phyloP scores from a whole-genome alignment of 2,888 invertebrate species.

The Branchipolynoe longqiensis region DNA sequence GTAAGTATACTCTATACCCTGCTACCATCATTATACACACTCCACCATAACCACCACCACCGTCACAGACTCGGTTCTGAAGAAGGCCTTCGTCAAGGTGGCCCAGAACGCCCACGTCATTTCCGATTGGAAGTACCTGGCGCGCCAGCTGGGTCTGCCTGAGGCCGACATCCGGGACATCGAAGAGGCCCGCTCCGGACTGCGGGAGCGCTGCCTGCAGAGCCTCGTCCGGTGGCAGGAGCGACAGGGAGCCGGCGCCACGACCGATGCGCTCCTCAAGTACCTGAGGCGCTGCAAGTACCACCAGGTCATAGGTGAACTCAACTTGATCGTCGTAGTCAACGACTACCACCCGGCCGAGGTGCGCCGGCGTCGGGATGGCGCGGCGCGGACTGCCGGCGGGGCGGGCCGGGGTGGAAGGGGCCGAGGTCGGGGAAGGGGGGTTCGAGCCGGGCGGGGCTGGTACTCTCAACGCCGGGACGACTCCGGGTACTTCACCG shows the following conservation, averaged over 20 bases:
- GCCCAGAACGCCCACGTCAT: constrained; percentile 71
- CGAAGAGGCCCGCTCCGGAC: constrained; percentile 69
- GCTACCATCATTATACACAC: neutral
- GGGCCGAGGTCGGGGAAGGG: no score
- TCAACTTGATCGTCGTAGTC: neutral
- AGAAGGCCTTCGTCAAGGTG: constrained; percentile 74
- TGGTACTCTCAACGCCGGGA: no score
- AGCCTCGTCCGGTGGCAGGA: constrained; percentile 73
- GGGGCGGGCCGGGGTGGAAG: no score
- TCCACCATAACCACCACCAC: neutral
- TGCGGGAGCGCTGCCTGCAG: constrained; percentile 73
- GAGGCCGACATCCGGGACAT: constrained; percentile 71
- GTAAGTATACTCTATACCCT: no score
- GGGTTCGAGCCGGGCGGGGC: no score
- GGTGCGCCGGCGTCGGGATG: no score
- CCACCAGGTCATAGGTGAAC: constrained; percentile 53
- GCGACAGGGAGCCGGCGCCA: constrained; percentile 64
- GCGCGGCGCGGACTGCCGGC: no score
- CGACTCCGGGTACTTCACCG: no score
- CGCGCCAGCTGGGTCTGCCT: constrained; percentile 71
- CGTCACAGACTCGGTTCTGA: constrained; percentile 70
- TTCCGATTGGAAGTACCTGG: constrained; percentile 73
- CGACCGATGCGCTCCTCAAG: constrained; percentile 16
- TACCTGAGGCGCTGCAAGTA: constrained; percentile 46
- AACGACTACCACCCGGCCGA: no score